Evolutionary conservation across 2,797 vertebrate genomes (phyloP), one percentile per base, ranked within the genome.

Genomic region (Anabacerthia variegaticeps): DNA sequence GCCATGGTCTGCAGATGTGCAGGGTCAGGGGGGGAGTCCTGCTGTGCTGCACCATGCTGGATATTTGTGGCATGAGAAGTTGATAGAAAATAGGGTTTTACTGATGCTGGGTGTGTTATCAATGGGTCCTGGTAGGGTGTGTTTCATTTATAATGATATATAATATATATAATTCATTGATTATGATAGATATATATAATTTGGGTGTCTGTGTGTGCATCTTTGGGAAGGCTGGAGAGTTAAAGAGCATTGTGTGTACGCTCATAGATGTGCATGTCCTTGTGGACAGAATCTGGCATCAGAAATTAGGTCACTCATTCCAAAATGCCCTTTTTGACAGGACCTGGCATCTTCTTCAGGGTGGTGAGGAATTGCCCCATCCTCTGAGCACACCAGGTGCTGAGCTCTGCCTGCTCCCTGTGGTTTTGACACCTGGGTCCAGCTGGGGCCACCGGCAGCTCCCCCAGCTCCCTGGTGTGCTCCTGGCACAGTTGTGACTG

Each of bases 401-500:
- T 77, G 68, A 77, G 34, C 37, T 24, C 73, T 80, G n/a, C 63
- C 51, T 73, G 12, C 12, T 76, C 59, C 27, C 32, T 22, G 43
- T 2, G 3, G 4, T 39, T 82, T 52, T 4, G 8, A 51, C 6
- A 18, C 19, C 71, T 63, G 71, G 37, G 3, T 72, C 39, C 2
- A 3, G 39, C 62, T 76, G 63, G 54, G 39, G 39, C 39, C 82
- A 73, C 37, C 1, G 0, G 55, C 91, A 83, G 63, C 71, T 48
- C 54, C 17, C 30, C 28, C 2, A 0, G 19, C 67, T 85, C 62
- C 22, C 10, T 2, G 2, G 8, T 74, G 62, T 19, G 9, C 77
- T 48, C 10, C 0, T 2, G 66, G 58, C 58, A n/a, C 0, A 1
- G 41, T 4, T 6, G 2, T 0, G 10, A 7, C 51, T 8, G 22